A percentile compares a stretch with the other conserved stretches of the same genome.
Evolutionary conservation across 2,888 invertebrate genomes (phyloP).

Genomic region (Spodoptera picta): DNA sequence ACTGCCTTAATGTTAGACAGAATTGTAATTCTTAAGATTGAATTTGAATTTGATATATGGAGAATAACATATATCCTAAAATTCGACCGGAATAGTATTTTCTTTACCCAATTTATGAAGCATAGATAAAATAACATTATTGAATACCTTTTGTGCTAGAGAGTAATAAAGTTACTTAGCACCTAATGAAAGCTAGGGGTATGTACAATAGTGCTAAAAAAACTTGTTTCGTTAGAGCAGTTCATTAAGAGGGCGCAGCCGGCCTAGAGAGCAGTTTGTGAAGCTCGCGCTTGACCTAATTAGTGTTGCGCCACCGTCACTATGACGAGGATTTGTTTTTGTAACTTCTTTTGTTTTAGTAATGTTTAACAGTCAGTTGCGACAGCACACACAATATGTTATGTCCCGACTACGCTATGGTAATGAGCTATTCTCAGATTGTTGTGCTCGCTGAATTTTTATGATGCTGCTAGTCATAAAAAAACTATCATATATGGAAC

Average conservation of each 20-base stretch:
- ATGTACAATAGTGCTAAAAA: constrained; percentile 73
- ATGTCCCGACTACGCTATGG: constrained; percentile 49
- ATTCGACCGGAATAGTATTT: too few relatives aligned
- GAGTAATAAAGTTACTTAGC: constrained; percentile 30
- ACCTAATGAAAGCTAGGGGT: constrained; percentile 44
- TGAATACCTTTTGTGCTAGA: not conserved
- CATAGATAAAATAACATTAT: too few relatives aligned
- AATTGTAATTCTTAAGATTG: too few relatives aligned
- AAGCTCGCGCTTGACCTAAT: constrained; percentile 81
- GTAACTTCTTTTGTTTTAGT: constrained; percentile 68
- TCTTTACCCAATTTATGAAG: too few relatives aligned
- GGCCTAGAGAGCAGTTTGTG: constrained; percentile 76
- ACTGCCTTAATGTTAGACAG: too few relatives aligned
- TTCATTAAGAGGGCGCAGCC: constrained; percentile 80
- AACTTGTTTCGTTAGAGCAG: constrained; percentile 80
- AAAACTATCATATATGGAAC: constrained; percentile 42
- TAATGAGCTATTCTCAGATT: constrained; percentile 55
- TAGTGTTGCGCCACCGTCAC: constrained; percentile 76
- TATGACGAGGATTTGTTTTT: constrained; percentile 74
- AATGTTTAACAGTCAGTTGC: constrained; percentile 57
- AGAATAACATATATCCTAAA: too few relatives aligned
- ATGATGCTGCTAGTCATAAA: constrained; percentile 42
- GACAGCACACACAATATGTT: constrained; percentile 54
- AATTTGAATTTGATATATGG: too few relatives aligned
- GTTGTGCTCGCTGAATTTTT: constrained; percentile 48